Evolutionary conservation across 1,140 invertebrate genomes (phyloP), one percentile per base, ranked within the genome.

Genomic region (Mesaphorura yosii): DNA sequence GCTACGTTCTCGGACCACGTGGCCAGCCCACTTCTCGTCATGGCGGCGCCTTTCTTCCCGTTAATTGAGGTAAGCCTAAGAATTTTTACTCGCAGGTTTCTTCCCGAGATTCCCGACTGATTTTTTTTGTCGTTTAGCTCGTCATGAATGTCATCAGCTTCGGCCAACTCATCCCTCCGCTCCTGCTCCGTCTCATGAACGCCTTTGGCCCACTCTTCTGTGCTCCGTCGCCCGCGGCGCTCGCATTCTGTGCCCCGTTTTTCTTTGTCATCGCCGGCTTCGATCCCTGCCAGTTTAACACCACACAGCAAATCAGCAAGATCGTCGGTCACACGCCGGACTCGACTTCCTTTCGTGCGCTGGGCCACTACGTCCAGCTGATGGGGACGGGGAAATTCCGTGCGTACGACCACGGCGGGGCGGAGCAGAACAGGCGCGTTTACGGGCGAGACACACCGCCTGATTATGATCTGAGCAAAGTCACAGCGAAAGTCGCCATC

Each of bases 251-350:
- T 31, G 47, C 46, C 29, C 53, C 53, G 31, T 49, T 58, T 29
- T 54, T 54, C 37, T 58, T 54, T 22, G 25, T 58, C 25, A 54
- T 50, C 42, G 51, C 57, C 20, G 57, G 57, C 28, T 58, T 51
- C 51, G 57, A 58, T 34, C n/a, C 17, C 6, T 42, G 40, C 40
- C 40, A 42, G 6, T 19, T 19, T 10, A n/a, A 10, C 40, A 42
- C 10, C 6, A 19, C 17, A 22, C 23, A 17, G 23, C 12, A 22
- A 46, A 23, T 26, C 23, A 15, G n/a, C 23, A 20, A 25, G n/a
- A 20, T 88, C 63, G 67, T 85, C 2, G 76, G 78, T 15, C 84
- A 94, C 66, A 79, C 78, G 2, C 91, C 91, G 2, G 84, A 86
- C 1, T 88, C 88, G 4, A 77, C 86, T 1, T 84, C 88, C 0